Base-by-base conservation (phyloP, 64 coral and sea anemone species). In the Catalaphyllia jardinei region DNA sequence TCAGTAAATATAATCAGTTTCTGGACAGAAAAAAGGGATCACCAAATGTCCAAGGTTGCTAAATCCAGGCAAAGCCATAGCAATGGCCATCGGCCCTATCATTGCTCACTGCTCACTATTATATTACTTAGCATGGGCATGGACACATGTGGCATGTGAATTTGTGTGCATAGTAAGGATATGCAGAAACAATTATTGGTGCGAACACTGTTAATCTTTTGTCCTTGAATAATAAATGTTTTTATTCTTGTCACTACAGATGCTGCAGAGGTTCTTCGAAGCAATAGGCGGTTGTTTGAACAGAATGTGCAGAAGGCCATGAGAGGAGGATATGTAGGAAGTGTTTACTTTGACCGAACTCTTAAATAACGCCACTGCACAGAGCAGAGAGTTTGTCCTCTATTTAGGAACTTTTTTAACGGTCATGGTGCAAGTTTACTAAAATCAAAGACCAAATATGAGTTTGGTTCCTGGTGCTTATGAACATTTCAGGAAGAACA, bases 221-320 rank as follows among this genome's bases (percentile, higher is more conserved):
- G 42, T 46, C 42, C 42, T 8, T 7, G 4, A 5, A 7, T 46
- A 46, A 46, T 7, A 46, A 42, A 29, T 42, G 35, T 78, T 29
- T 78, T 11, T 15, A 14, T 78, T 42, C 2, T 71, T 57, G 79
- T 30, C 61, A 18, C 54, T 60, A 19, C 90, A 98, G 96, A 98
- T 73, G 96, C 96, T 30, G 96, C 96, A 75, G 96, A 98, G 59
- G 96, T 98, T 76, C 91, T 98, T 57, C 67, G 96, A 83, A 86
- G 87, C 71, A 98, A 98, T 61, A 88, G 96, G 87, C 90, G 96
- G 64, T 91, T 98, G 51, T 98, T 98, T 91, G 96, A 98, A 85
- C 96, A 98, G 83, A 98, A 98, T 86, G 96, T 98, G 29, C 90
- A 93, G 82, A 98, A 95, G 79, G 93, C 96, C 38, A 98, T 98